Evolutionary conservation across 2,113 vertebrate genomes (phyloP).

Genomic region (Pholis gunnellus): DNA sequence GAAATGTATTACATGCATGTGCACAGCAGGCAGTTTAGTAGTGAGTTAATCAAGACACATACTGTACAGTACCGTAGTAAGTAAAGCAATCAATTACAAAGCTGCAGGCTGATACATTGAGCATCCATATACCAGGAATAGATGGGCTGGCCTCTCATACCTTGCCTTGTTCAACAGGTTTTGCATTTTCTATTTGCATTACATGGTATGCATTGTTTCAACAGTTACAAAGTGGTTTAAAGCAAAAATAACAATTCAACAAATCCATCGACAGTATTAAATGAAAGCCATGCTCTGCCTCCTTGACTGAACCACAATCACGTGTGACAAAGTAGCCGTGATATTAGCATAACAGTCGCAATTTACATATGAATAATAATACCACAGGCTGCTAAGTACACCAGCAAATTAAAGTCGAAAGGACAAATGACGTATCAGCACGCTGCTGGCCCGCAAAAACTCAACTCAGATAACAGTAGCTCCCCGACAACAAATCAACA

Average conservation of each 20-base stretch:
- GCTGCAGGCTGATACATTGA: not conserved
- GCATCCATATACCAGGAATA: not conserved
- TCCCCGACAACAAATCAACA: slow-evolving; percentile 4
- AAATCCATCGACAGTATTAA: slow-evolving; percentile 35
- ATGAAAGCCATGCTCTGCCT: slow-evolving; percentile 29
- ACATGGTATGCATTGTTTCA: not conserved
- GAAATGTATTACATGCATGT: not conserved
- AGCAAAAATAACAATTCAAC: slow-evolving; percentile 32
- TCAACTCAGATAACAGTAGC: not conserved
- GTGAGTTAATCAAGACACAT: slow-evolving; percentile 11
- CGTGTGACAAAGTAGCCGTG: slow-evolving; percentile 28
- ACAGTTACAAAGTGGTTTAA: slow-evolving; percentile 1
- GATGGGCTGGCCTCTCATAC: not conserved
- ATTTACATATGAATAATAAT: slow-evolving; percentile 46
- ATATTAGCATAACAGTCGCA: slow-evolving; percentile 45
- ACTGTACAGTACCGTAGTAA: not conserved
- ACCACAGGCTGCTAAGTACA: slow-evolving; percentile 28
- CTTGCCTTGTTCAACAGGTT: not conserved
- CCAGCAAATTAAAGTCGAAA: slow-evolving; percentile 37
- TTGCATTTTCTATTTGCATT: not conserved
- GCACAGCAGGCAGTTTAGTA: slow-evolving; percentile 1
- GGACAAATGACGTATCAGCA: slow-evolving; percentile 20
- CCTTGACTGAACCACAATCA: slow-evolving; percentile 44
- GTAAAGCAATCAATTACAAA: not conserved
- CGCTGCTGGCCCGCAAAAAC: not conserved